A percentile compares a stretch with the other conserved stretches of the same genome.
Evolutionary conservation across 2,797 vertebrate species (phyloP).

Genomic region (Sebastes nivosus): DNA sequence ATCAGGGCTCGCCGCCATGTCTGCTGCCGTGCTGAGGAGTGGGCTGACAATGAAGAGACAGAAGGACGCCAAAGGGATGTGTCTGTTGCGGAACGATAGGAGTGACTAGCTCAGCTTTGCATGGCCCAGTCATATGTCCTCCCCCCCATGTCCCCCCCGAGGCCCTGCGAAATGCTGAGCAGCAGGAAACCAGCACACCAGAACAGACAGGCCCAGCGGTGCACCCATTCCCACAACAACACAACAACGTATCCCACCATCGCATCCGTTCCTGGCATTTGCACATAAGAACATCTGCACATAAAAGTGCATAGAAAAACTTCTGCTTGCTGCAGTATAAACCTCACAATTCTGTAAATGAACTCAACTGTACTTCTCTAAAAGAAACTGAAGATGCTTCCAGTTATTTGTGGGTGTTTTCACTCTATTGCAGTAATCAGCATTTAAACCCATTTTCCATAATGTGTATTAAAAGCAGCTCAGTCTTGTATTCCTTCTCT

Average conservation of each 20-base stretch:
- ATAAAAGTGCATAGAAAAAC: not conserved
- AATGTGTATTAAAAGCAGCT: constrained; percentile 48
- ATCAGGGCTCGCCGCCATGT: constrained; percentile 32
- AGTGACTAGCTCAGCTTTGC: constrained; percentile 68
- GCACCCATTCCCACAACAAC: constrained; percentile 51
- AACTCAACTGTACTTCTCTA: not conserved
- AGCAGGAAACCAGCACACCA: constrained; percentile 75
- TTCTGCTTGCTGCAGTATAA: constrained; percentile 33
- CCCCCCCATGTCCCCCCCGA: constrained; percentile 47
- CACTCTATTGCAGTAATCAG: constrained; percentile 35
- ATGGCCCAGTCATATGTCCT: constrained; percentile 62
- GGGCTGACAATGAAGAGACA: constrained; percentile 50
- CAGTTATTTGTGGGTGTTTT: constrained; percentile 22
- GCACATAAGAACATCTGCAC: constrained; percentile 55
- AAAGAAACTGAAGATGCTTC: constrained; percentile 1
- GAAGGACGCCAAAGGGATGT: constrained; percentile 59
- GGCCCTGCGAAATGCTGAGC: constrained; percentile 75
- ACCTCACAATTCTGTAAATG: constrained; percentile 15
- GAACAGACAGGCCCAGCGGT: constrained; percentile 74
- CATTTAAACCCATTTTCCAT: constrained; percentile 30
- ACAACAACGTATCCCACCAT: constrained; percentile 43
- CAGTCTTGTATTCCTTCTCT: constrained; percentile 47
- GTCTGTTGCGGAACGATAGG: constrained; percentile 59
- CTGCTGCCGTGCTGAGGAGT: constrained; percentile 38
- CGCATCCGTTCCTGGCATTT: constrained; percentile 30